Conservation (phyloP, 2,113 vertebrate genomes). For the Ailuropoda melanoleuca region DNA sequence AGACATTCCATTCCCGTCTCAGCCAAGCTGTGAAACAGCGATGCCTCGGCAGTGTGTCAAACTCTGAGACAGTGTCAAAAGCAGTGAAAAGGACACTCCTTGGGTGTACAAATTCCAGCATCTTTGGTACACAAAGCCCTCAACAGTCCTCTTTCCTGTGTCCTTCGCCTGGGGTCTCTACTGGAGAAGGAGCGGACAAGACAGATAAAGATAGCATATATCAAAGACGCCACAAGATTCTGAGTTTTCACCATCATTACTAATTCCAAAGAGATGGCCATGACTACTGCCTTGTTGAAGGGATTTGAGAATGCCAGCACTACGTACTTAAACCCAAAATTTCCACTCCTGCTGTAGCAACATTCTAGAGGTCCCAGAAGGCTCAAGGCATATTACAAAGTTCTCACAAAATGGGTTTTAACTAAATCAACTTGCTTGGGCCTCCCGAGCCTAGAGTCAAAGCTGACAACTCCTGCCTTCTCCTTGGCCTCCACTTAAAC, state of each 20-base stretch:
- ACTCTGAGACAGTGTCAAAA: background rate
- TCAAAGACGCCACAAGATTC: background rate
- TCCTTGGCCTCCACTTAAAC: background rate
- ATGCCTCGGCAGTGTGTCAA: background rate
- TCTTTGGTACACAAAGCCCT: background rate
- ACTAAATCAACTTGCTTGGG: background rate
- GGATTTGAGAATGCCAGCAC: background rate
- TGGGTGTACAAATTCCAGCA: background rate
- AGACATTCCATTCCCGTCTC: background rate
- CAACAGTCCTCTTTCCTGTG: background rate
- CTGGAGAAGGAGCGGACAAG: background rate
- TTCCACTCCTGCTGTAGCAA: background rate
- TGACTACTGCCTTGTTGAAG: background rate
- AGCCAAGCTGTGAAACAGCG: background rate
- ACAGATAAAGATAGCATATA: background rate
- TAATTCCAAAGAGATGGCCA: background rate
- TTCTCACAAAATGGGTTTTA: background rate
- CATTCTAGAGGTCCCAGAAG: background rate
- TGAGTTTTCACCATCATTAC: background rate
- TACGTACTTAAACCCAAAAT: background rate
- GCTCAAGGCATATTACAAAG: background rate
- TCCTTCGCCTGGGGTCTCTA: background rate
- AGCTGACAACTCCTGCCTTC: background rate
- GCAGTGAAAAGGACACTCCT: background rate
- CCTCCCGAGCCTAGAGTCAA: background rate